phyloP scores from a whole-genome alignment of 2,797 vertebrate species.

The Xenopus petersii region DNA sequence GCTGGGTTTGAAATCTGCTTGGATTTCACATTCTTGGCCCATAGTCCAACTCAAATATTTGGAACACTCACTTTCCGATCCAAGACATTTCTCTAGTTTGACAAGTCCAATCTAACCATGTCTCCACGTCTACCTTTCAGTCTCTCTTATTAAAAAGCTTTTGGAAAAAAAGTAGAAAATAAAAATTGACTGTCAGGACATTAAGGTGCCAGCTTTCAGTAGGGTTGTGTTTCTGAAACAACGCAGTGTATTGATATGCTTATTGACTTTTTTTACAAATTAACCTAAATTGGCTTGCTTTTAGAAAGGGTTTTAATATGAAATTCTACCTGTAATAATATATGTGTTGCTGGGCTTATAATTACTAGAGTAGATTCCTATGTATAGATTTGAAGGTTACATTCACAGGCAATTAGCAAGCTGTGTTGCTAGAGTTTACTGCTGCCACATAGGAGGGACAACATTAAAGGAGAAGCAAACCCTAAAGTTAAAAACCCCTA shows the following conservation, averaged over 20 bases:
- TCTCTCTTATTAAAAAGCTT: background rate
- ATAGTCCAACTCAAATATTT: conserved; percentile 14
- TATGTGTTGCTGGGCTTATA: no score
- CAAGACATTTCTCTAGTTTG: conserved; percentile 10
- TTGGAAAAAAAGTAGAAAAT: background rate
- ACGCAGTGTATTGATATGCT: background rate
- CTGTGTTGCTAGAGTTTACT: no score
- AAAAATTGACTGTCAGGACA: background rate
- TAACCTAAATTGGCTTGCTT: no score
- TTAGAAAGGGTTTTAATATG: no score
- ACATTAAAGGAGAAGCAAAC: no score
- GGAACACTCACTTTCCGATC: background rate
- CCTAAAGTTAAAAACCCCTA: no score
- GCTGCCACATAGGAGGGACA: no score
- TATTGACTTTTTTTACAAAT: no score
- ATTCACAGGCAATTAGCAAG: no score
- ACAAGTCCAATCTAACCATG: conserved; percentile 18
- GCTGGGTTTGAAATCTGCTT: conserved; percentile 13
- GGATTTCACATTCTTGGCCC: conserved; percentile 27
- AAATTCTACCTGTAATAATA: no score
- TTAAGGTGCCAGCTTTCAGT: background rate
- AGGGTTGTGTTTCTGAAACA: background rate
- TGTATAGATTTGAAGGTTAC: no score
- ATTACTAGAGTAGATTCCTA: no score
- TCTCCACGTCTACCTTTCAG: background rate